Conservation (phyloP, 2,888 invertebrate species). For the Chirona hameri region DNA sequence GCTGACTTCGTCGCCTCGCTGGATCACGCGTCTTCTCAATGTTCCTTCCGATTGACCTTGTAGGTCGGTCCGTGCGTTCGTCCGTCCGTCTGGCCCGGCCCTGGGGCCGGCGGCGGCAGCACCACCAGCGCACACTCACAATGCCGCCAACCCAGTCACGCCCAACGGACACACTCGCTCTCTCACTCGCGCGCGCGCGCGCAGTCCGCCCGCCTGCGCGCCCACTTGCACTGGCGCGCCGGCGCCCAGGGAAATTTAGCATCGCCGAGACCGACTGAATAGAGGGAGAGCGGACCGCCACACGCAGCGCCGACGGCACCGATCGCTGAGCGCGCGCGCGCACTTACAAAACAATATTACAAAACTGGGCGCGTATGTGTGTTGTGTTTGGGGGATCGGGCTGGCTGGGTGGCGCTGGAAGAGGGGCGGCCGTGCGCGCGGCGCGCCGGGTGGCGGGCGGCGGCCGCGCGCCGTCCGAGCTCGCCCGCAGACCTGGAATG, state of each 20-base stretch:
- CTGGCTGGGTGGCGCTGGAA: neutral
- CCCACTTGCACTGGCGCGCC: neutral
- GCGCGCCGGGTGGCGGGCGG: neutral
- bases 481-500: conserved; percentile 1
- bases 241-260: neutral
- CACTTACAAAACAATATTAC: conserved; percentile 29
- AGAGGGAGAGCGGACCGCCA: neutral
- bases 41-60: conserved; percentile 3
- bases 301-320: neutral
- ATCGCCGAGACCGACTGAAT: neutral
- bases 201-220: neutral
- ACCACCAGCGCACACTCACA: neutral
- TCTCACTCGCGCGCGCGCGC: neutral
- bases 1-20: conserved; percentile 8
- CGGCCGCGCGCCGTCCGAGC: neutral
- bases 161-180: neutral
- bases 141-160: neutral
- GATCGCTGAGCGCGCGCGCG: neutral
- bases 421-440: neutral
- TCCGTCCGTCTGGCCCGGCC: neutral
- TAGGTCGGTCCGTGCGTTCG: neutral
- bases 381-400: neutral
- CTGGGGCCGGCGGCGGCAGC: neutral
- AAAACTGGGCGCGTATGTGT: neutral
- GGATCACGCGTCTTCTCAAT: neutral